A percentile compares a stretch with the other conserved stretches of the same genome.
phyloP scores from a whole-genome alignment of 2,888 invertebrate genomes.

The Trachelus iudaicus region DNA sequence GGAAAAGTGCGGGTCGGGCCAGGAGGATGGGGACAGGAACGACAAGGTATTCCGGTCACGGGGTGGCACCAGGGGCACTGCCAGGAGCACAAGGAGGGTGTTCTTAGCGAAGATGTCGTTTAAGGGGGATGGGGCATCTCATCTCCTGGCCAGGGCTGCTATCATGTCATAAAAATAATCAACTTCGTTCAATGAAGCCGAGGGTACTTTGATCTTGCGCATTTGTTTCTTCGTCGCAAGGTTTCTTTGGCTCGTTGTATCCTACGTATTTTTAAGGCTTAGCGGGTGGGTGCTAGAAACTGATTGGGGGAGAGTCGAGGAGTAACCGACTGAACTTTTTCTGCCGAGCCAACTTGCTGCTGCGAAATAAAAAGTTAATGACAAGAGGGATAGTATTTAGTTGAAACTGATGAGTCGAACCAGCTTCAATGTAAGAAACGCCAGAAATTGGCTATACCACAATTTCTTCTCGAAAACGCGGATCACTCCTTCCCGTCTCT shows the following conservation, averaged over 20 bases:
- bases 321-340: slow-evolving; percentile 43
- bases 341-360: slow-evolving; percentile 51
- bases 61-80: slow-evolving; percentile 42
- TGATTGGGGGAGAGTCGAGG: slow-evolving; percentile 23
- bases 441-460: slow-evolving; percentile 43
- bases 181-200: slow-evolving; percentile 59
- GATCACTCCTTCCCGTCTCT: neutral
- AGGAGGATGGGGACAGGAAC: neutral
- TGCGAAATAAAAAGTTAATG: slow-evolving; percentile 65
- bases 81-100: slow-evolving; percentile 31
- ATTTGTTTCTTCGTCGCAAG: slow-evolving; percentile 55
- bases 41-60: slow-evolving; percentile 62
- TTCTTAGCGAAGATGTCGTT: slow-evolving; percentile 38
- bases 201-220: slow-evolving; percentile 62
- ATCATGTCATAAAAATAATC: slow-evolving; percentile 66
- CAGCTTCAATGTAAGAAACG: slow-evolving; percentile 34
- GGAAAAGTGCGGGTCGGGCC: slow-evolving; percentile 9
- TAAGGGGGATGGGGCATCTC: slow-evolving; percentile 45
- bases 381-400: slow-evolving; percentile 59
- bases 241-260: slow-evolving; percentile 17
- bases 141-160: slow-evolving; percentile 50
- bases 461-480: slow-evolving; percentile 15
- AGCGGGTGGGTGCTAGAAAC: slow-evolving; percentile 19
- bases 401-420: slow-evolving; percentile 22
- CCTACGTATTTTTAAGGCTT: slow-evolving; percentile 13